These are phyloP conservation scores for Crocodylus rhombifer DNA, from an alignment of 2,797 vertebrate genomes.

Conservation along the genomic window DNA sequence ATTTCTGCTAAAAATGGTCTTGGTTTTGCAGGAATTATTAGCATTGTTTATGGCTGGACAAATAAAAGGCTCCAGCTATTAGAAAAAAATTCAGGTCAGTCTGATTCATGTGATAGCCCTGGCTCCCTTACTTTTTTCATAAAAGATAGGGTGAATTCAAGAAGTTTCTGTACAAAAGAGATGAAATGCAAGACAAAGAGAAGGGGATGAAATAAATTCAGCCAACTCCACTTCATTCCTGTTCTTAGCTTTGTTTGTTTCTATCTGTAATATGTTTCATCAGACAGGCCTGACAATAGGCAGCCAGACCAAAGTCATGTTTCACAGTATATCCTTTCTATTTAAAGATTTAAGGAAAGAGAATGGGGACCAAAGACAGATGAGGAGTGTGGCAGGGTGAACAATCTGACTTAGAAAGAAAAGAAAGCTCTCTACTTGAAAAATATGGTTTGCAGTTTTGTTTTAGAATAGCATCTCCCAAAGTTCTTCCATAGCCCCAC, in stretches of 20 bases:
- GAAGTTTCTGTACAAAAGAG: background rate
- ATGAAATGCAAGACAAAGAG: background rate
- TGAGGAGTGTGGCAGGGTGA: background rate
- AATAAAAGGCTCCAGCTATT: background rate
- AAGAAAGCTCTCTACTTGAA: background rate
- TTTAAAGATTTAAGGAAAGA: background rate
- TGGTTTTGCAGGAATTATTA: background rate
- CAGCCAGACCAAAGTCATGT: background rate
- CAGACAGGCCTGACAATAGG: background rate
- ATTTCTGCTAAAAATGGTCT: constrained; percentile 29
- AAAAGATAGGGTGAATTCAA: constrained; percentile 13
- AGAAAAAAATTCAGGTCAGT: constrained; percentile 25
- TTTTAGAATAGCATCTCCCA: background rate
- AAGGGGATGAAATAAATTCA: constrained; percentile 36
- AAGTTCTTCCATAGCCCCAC: background rate
- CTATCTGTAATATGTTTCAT: background rate
- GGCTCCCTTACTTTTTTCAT: background rate
- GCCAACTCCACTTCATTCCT: background rate
- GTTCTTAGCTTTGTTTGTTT: background rate
- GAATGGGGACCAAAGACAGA: background rate
- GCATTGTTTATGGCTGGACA: background rate
- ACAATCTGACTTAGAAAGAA: background rate
- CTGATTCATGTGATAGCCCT: constrained; percentile 12
- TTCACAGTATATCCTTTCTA: background rate
- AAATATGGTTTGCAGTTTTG: background rate